A percentile compares a stretch with the other conserved stretches of the same genome.
phyloP scores from a whole-genome alignment of 1,140 invertebrate species.

The Drosophila micromelanica region DNA sequence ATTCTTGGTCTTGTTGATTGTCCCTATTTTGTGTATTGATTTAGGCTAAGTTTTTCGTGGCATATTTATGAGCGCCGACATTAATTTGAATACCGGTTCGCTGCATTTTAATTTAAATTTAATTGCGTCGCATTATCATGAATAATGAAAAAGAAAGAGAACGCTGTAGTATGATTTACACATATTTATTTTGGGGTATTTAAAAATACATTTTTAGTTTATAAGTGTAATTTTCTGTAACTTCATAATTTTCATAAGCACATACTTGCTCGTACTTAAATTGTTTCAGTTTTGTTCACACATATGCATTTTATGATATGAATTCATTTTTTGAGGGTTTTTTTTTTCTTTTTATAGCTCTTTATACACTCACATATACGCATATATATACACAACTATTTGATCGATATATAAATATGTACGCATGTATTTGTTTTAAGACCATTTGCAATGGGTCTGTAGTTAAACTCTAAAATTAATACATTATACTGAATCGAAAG shows the following conservation, averaged over 20 bases:
- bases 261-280: conserved; percentile 42
- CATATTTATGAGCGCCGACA: conserved; percentile 28
- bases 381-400: conserved; percentile 37
- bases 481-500: conserved; percentile 34
- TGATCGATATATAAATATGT: conserved; percentile 9
- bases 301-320: conserved; percentile 79
- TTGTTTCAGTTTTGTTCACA: conserved; percentile 59
- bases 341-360: conserved; percentile 35
- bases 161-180: conserved; percentile 48
- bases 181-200: conserved; percentile 65
- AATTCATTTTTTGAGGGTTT: conserved; percentile 55
- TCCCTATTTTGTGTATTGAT: conserved; percentile 16
- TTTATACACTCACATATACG: conserved; percentile 55
- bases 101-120: conserved; percentile 54
- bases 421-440: conserved; percentile 42
- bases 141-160: conserved; percentile 13
- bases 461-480: conserved; percentile 75
- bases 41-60: conserved; percentile 22
- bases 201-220: conserved; percentile 64
- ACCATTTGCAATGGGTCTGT: conserved; percentile 53
- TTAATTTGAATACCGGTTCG: conserved; percentile 24
- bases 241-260: conserved; percentile 10
- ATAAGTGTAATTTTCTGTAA: background rate
- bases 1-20: conserved; percentile 5
- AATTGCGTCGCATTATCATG: conserved; percentile 42